Base-by-base conservation (phyloP, 2,797 vertebrate species). In the Clarias platycephalus region DNA sequence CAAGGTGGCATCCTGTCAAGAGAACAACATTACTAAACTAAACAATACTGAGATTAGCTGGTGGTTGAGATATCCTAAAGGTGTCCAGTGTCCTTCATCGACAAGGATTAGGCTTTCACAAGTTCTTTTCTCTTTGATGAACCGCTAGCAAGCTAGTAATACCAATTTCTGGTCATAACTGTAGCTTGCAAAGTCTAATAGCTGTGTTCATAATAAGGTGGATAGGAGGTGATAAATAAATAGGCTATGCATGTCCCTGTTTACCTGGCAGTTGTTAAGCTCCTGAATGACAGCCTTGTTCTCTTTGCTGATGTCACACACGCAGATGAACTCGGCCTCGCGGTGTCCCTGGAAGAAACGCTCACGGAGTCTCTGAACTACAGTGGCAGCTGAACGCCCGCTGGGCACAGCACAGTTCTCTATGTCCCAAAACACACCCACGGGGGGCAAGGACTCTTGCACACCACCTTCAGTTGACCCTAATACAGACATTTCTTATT, bases 371-470 rank as follows among this genome's bases (percentile, higher is more conserved):
- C 97, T 94, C 85, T 99, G 96, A 31, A 99, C 98, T 84, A 99
- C 96, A 0, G 96, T 94, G 16, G 95, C 92, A 4, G 98, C 98
- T 0, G 97, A 99, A 37, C 97, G 97, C 26, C 98, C 97, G 3
- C 95, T 96, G 31, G 98, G 98, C 55, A 99, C 97, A 0, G 96
- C 97, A 85, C 98, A 99, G 92, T 99, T 99, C 89, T 99, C 98
- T 74, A 99, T 99, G 91, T 99, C 98, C 98, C 98, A 99, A 90
- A 99, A 99, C 72, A 99, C 98, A 37, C 98, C 98, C 13, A 99
- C 97, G 0, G 98, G 98, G 40, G 98, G 97, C 81, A 98, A 93
- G 79, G 96, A 97, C 90, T 99, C 98, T 86, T 97, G 94, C 81
- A 94, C 91, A 20, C 92, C 90, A 75, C 93, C 94, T 85, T 99